phyloP scores from a whole-genome alignment of 2,113 vertebrate genomes.

The Lepus timidus region DNA sequence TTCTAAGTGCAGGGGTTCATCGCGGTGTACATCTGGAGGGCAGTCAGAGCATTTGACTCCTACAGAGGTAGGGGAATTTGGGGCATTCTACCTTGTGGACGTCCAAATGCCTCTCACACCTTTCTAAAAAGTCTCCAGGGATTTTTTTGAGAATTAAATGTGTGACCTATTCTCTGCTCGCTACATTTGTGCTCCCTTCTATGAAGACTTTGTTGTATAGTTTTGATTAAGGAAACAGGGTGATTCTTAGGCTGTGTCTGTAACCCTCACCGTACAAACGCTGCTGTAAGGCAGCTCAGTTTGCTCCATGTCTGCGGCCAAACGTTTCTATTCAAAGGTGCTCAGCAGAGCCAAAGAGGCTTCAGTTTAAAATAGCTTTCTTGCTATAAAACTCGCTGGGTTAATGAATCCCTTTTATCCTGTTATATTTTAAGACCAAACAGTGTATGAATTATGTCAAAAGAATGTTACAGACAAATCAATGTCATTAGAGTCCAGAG shows the following conservation, averaged over 20 bases:
- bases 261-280: not conserved
- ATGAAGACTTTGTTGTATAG: not conserved
- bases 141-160: not conserved
- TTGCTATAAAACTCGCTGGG: not conserved
- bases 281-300: not conserved
- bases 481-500: not conserved
- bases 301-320: not conserved
- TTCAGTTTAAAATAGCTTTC: not conserved
- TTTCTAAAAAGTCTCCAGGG: not conserved
- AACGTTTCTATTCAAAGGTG: not conserved
- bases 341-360: not conserved
- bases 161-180: not conserved
- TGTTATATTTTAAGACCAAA: constrained; percentile 15
- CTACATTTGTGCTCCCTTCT: not conserved
- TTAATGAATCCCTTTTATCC: not conserved
- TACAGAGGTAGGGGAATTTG: not conserved
- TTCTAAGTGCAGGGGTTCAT: not conserved
- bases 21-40: not conserved
- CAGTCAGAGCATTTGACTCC: not conserved
- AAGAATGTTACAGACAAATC: not conserved
- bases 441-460: not conserved
- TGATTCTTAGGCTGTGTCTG: not conserved
- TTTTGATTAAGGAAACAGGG: not conserved
- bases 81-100: not conserved
- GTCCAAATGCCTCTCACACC: not conserved